Evolutionary conservation across 2,888 invertebrate species (phyloP).

Genomic region (Troides aeacus): DNA sequence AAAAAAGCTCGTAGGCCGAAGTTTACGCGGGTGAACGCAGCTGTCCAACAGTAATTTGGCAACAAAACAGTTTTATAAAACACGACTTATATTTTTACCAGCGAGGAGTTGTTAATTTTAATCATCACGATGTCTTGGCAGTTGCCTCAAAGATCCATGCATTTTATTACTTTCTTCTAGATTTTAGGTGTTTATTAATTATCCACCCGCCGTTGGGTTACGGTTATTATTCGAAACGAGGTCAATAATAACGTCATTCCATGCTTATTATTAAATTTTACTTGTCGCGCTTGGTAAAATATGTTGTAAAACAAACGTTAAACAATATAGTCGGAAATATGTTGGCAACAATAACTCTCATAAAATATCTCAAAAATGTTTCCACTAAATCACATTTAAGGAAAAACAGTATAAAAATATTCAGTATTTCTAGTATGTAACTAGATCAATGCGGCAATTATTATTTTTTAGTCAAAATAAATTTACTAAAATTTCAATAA

Average conservation of each 20-base stretch:
- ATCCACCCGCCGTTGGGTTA: constrained; percentile 44
- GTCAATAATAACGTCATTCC: constrained; percentile 36
- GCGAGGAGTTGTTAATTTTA: constrained; percentile 66
- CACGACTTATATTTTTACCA: constrained; percentile 64
- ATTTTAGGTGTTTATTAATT: constrained; percentile 68
- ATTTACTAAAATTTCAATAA: too few species aligned
- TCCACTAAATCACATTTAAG: too few species aligned
- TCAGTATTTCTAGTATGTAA: too few species aligned
- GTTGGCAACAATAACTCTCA: not conserved
- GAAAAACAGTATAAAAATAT: too few species aligned
- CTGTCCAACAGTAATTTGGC: constrained; percentile 70
- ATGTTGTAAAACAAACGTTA: constrained; percentile 21
- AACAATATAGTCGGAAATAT: constrained; percentile 8
- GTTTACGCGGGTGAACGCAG: constrained; percentile 46
- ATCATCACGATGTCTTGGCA: constrained; percentile 75
- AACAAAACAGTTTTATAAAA: constrained; percentile 66
- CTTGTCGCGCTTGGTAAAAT: constrained; percentile 7
- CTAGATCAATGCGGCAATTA: too few species aligned
- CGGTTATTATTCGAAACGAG: constrained; percentile 40
- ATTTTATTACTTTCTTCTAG: constrained; percentile 66
- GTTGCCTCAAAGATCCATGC: constrained; percentile 67
- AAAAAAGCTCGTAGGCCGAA: constrained; percentile 31
- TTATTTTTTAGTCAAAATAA: too few species aligned
- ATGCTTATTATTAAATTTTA: constrained; percentile 16
- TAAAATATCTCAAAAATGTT: too few species aligned